A percentile compares a stretch with the other conserved stretches of the same genome.
Conservation (phyloP, 2,113 vertebrate genomes). For the Antigone vipio region DNA sequence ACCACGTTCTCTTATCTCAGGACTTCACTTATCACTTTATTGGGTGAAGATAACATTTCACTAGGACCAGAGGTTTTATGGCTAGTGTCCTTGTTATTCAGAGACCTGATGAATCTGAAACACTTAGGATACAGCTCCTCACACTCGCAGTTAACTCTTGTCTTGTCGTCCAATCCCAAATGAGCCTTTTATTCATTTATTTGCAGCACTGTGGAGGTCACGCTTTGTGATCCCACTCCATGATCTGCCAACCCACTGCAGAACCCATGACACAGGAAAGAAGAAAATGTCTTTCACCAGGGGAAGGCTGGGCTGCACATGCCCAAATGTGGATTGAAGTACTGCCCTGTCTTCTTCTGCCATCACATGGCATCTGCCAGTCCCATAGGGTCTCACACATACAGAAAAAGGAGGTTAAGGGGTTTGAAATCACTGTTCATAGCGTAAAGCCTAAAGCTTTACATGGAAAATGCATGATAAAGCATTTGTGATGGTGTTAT, state of each 20-base stretch:
- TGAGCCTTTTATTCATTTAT: neutral
- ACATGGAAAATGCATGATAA: neutral
- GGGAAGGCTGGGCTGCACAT: neutral
- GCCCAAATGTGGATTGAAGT: neutral
- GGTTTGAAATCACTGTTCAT: neutral
- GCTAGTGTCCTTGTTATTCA: neutral
- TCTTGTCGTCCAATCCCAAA: neutral
- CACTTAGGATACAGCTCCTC: neutral
- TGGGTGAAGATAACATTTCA: neutral
- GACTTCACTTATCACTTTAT: neutral
- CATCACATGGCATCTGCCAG: neutral
- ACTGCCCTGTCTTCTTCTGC: neutral
- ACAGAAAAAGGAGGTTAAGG: neutral
- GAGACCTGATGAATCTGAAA: neutral
- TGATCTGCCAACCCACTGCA: neutral
- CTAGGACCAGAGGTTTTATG: neutral
- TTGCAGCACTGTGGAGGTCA: neutral
- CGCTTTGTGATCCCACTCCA: fast-evolving
- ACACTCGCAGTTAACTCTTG: neutral
- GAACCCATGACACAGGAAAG: neutral
- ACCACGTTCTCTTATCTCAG: neutral
- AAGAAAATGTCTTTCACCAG: neutral
- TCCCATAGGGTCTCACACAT: neutral
- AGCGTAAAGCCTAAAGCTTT: neutral
- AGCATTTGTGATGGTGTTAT: neutral